Evolutionary conservation across 2,888 invertebrate genomes (phyloP).

Genomic region (Cantharis nigra): DNA sequence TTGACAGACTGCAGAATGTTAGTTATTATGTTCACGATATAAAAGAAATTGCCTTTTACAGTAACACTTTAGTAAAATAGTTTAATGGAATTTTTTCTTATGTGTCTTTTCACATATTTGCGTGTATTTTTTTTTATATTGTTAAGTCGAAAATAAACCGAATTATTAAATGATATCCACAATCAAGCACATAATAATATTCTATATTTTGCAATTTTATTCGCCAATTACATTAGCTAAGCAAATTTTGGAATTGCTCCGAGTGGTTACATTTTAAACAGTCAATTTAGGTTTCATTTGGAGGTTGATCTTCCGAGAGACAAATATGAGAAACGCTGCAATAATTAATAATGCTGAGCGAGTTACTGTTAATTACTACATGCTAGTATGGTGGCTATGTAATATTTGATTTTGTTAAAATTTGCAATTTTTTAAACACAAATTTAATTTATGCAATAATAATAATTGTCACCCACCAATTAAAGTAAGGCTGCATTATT

Average conservation of each 20-base stretch:
- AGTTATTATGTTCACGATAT: not conserved
- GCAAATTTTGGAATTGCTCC: not conserved
- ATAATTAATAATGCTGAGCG: not conserved
- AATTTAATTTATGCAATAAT: no score
- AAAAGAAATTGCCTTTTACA: conserved; percentile 1
- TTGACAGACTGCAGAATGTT: not conserved
- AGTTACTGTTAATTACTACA: not conserved
- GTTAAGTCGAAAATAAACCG: not conserved
- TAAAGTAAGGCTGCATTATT: no score
- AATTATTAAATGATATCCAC: not conserved
- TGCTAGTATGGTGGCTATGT: not conserved
- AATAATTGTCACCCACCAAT: no score
- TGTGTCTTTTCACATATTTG: not conserved
- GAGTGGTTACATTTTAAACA: not conserved
- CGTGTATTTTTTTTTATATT: not conserved
- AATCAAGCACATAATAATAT: not conserved
- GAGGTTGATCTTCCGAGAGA: not conserved
- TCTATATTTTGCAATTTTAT: not conserved
- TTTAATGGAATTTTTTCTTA: not conserved
- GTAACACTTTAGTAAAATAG: not conserved
- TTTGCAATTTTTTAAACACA: not conserved
- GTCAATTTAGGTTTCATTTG: not conserved
- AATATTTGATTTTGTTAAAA: not conserved
- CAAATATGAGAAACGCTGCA: not conserved
- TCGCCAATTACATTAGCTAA: not conserved